A percentile compares a stretch with the other conserved stretches of the same genome.
phyloP scores from a whole-genome alignment of 2,888 invertebrate species.

The Odontocolon sp. region DNA sequence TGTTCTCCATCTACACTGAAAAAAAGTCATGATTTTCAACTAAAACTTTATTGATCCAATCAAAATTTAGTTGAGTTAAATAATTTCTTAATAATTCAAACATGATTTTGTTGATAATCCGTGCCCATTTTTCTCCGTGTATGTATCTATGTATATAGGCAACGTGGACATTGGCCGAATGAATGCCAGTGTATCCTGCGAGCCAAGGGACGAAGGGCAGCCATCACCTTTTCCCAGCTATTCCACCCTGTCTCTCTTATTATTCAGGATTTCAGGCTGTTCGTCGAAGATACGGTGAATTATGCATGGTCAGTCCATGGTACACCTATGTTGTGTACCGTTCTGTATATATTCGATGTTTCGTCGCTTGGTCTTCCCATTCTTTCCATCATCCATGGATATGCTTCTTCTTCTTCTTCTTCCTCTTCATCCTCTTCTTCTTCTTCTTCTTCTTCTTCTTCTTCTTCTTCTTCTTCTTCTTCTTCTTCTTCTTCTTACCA shows the following conservation, averaged over 20 bases:
- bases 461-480: too few species aligned
- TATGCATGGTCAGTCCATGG: slow-evolving; percentile 74
- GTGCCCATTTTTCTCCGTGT: slow-evolving; percentile 1
- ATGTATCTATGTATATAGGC: slow-evolving; percentile 2
- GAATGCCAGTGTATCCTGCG: slow-evolving; percentile 36
- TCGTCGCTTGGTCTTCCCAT: slow-evolving; percentile 16
- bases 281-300: slow-evolving; percentile 75
- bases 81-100: too few species aligned
- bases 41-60: too few species aligned
- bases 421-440: slow-evolving; percentile 1
- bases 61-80: too few species aligned
- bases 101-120: slow-evolving; percentile 25
- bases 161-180: slow-evolving; percentile 33
- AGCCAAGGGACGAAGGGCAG: slow-evolving; percentile 45
- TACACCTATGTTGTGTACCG: slow-evolving; percentile 39
- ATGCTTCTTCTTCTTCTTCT: not conserved
- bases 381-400: not conserved
- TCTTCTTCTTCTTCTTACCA: too few species aligned
- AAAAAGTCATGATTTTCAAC: too few species aligned
- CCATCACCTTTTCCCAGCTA: too few species aligned
- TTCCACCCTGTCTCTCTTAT: too few species aligned
- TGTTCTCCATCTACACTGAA: too few species aligned
- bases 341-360: slow-evolving; percentile 11
- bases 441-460: too few species aligned
- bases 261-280: slow-evolving; percentile 77